Evolutionary conservation across 2,797 vertebrate species (phyloP).

Genomic region (Xerus rutilus): DNA sequence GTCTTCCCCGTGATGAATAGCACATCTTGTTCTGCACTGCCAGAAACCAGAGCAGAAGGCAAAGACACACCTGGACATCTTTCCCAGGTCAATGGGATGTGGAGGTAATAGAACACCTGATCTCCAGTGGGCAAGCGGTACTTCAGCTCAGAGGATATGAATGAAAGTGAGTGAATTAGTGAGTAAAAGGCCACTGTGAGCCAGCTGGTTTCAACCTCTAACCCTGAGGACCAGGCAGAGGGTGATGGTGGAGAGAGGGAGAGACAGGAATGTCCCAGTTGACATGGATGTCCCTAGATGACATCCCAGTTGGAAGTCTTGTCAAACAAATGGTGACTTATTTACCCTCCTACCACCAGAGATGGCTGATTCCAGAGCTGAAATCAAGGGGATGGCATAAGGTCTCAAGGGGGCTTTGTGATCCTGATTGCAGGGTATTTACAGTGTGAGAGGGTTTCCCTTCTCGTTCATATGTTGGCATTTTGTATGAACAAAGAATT

Average conservation of each 20-base stretch:
- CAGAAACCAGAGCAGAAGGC: neutral
- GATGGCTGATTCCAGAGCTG: neutral
- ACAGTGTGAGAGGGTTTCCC: neutral
- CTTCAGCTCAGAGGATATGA: neutral
- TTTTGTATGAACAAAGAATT: slow-evolving; percentile 28
- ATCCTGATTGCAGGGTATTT: neutral
- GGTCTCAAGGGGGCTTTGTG: neutral
- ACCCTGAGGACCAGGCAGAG: neutral
- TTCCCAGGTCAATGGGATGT: neutral
- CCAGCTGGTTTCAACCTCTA: neutral
- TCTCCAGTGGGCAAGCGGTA: neutral
- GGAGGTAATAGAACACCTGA: neutral
- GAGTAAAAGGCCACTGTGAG: neutral
- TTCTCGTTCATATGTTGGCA: slow-evolving; percentile 16
- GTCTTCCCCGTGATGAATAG: neutral
- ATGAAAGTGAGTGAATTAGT: neutral
- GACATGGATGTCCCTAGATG: neutral
- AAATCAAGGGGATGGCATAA: neutral
- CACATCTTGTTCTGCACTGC: neutral
- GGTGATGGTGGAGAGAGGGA: neutral
- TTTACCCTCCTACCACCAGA: neutral
- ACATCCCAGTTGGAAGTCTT: slow-evolving; percentile 50
- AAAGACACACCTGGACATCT: neutral
- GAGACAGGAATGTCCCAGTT: neutral
- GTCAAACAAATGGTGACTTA: slow-evolving; percentile 42